Base-by-base conservation (phyloP, 2,797 vertebrate species). In the Calcarius lapponicus region DNA sequence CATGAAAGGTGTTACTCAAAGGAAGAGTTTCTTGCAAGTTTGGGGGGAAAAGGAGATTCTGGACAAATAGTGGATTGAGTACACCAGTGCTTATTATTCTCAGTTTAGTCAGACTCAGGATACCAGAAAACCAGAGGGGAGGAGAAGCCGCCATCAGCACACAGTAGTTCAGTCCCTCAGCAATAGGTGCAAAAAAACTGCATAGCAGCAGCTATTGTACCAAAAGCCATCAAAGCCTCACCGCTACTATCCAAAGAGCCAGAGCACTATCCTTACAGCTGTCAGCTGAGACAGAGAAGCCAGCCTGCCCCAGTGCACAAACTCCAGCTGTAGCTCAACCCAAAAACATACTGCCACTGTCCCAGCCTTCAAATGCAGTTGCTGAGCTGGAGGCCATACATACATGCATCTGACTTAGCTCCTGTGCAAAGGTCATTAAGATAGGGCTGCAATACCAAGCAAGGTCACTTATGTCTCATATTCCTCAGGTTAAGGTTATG, bases 41-140 rank as follows among this genome's bases (percentile, higher is more conserved):
- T 56, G 20, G 18, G 47, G 7, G 0, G 0, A 32, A 57, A 36
- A 66, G 34, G 12, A 40, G 8, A 5, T 57, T 61, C 34, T 65
- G 43, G 26, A 42, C 6, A 79, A 89, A 81, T 4, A 64, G 19
- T 36, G 4, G 5, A 66, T 9, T 26, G 13, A 86, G 42, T 80
- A 56, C 10, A 38, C 15, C 25, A 38, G 8, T 38, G 22, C 15
- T 60, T 42, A n/a, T 15, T 50, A 51, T 36, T 67, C 21, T 67
- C 42, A 40, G 10, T 31, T 65, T 65, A 58, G 36, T 31, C 26
- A 61, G 61, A 53, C 9, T 71, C 34, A 47, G 1, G 10, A 36
- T 36, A 73, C 17, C 25, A 42, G 57, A 80, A 91, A 80, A 66
- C 6, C 14, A 47, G 8, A 38, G 18, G 6, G 12, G 3, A 76